Evolutionary conservation across 1,140 invertebrate species (phyloP), one percentile per base, ranked within the genome.

Genomic region (Saccostrea glomerata): DNA sequence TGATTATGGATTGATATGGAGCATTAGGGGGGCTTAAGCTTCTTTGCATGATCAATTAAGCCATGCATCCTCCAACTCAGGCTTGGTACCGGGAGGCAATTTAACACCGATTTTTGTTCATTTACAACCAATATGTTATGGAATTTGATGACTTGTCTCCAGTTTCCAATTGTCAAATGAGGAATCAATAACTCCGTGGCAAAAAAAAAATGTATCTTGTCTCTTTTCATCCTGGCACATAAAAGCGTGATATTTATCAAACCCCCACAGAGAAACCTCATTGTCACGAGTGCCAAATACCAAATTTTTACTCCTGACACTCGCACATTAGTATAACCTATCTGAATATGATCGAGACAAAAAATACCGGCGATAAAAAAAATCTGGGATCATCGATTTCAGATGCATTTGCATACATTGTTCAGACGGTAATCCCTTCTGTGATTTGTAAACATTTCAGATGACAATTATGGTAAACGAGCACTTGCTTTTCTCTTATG

Each of bases 71-170:
- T 66, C 60, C 47, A 47, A 47, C 47, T 11, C 47, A 9, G 47
- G 9, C 47, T 47, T 47, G 47, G 47, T 11, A 47, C 47, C 47
- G 5, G 5, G 47, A 47, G 47, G 47, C 47, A 47, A 47, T 47
- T 47, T 47, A 47, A 47, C 47, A 47, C 47, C 47, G 47, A 47
- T 47, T 47, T 66, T 66, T 66, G 60, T 23, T 17, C 60, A 66
- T 66, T 66, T 66, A 66, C 60, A n/a, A 66, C 60, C 60, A 66
- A 66, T 66, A 66, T 20, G 60, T 66, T 66, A 66, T 66, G 60
- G 60, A 66, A 66, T 66, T 23, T 20, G 60, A 23, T 23, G 23
- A 66, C 20, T 66, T 66, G 60, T 66, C 60, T 23, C 60, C 60
- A 66, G 60, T 66, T 20, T 66, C 17, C 60, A 20, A 66, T 5